Percentiles rank a stretch among this genome's conserved stretches.
Evolutionary conservation across 2,797 vertebrate species (phyloP).

Genomic region (Cryptoblepharus egeriae): DNA sequence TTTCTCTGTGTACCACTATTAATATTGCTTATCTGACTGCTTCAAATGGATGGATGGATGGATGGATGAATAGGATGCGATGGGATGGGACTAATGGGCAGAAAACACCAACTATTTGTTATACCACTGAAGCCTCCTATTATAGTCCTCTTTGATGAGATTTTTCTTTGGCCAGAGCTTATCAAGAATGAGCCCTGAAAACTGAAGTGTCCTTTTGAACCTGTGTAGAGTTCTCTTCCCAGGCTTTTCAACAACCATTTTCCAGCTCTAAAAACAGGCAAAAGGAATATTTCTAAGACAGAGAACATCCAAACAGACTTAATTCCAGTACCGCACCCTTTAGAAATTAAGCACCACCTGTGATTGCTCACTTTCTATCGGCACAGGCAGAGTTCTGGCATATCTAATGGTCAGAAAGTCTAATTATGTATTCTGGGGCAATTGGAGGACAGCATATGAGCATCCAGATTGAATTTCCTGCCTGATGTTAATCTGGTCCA

Average conservation of each 20-base stretch:
- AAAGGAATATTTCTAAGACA: not conserved
- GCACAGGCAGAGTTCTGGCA: not conserved
- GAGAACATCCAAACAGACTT: not conserved
- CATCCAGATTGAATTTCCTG: conserved; percentile 62
- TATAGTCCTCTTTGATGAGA: too few species aligned
- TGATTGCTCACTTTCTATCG: not conserved
- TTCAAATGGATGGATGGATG: too few species aligned
- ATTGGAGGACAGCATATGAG: conserved; percentile 52
- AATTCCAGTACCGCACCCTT: not conserved
- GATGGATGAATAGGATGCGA: too few species aligned
- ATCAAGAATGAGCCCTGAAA: not conserved
- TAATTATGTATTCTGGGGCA: not conserved
- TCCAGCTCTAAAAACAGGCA: not conserved
- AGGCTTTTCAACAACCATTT: not conserved
- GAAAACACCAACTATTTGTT: too few species aligned
- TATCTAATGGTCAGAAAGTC: not conserved
- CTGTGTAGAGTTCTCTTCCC: not conserved
- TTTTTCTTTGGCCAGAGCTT: not conserved
- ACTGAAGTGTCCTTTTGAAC: not conserved
- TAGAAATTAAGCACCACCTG: not conserved
- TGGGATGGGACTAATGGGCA: too few species aligned
- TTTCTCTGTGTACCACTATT: too few species aligned
- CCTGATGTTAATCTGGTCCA: conserved; percentile 53
- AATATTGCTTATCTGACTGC: too few species aligned
- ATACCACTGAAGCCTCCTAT: too few species aligned